Evolutionary conservation across 1,140 invertebrate species (phyloP), one percentile per base, ranked within the genome.

Genomic region (Cheumatopsyche charites): DNA sequence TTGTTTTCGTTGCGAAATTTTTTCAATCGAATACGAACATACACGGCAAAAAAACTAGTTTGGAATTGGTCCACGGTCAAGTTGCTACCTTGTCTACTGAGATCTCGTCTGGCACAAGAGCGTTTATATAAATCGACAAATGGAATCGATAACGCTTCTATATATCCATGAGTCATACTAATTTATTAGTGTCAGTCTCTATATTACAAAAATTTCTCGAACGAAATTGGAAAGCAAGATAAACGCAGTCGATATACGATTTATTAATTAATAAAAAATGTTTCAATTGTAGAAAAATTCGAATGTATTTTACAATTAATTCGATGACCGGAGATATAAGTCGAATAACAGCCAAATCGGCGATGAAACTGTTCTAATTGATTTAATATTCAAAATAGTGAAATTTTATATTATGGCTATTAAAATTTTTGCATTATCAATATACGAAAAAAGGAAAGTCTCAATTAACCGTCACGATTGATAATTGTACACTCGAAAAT

Each of bases 11-110:
- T 3, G 29, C 29, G 9, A 36, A 36, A 36, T 4, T 9, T 36
- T 36, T 36, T n/a, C n/a, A n/a, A n/a, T n/a, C n/a, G n/a, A n/a
- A 36, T 36, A 36, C 29, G 29, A 36, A 9, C 9, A 36, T 36
- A 9, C 9, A 36, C 9, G 9, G 29, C 29, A 36, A 15, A 61
- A 70, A 61, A 70, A 70, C 68, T 29, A 21, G 68, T 62, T 70
- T 25, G 26, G 36, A 70, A 62, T 47, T 70, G 42, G 68, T 70
- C 49, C 68, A 70, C 58, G 68, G 68, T 47, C 68, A 70, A 62
- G 29, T 45, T 15, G 67, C 67, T 61, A 49, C 68, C 68, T 61
- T 70, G 52, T 43, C 29, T 58, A 58, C 23, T 58, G 55, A 36
- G 29, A 58, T 58, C 55, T 1, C 23, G 55, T 58, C 55, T 58